Conservation (phyloP, 2,888 invertebrate species). For the Barypeithes pellucidus region DNA sequence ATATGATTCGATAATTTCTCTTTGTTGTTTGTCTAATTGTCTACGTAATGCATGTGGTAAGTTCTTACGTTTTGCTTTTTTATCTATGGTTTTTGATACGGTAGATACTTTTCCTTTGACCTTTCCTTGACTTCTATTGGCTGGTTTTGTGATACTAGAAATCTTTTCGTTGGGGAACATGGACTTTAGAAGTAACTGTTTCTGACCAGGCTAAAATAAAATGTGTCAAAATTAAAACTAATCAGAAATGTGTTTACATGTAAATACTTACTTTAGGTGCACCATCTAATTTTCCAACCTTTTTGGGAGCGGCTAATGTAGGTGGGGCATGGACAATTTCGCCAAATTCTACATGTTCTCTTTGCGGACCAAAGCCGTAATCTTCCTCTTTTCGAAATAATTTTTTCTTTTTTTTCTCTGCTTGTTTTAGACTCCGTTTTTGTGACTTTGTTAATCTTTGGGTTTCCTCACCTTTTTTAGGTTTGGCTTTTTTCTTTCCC, state of each 20-base stretch:
- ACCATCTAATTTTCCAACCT: slow-evolving; percentile 66
- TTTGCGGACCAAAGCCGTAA: slow-evolving; percentile 71
- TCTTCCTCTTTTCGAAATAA: slow-evolving; percentile 52
- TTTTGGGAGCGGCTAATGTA: slow-evolving; percentile 73
- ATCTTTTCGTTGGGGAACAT: slow-evolving; percentile 65
- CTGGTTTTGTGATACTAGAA: slow-evolving; percentile 19
- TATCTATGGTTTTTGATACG: slow-evolving; percentile 66
- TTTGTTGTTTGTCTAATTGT: slow-evolving; percentile 76
- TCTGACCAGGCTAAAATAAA: slow-evolving; percentile 76
- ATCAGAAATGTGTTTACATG: too few species aligned
- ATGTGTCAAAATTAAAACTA: neutral
- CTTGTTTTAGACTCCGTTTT: slow-evolving; percentile 73
- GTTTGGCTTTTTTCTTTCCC: slow-evolving; percentile 67
- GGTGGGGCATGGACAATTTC: slow-evolving; percentile 85
- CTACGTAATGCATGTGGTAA: slow-evolving; percentile 74
- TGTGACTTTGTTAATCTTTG: slow-evolving; percentile 73
- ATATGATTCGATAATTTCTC: slow-evolving; percentile 76
- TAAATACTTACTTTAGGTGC: slow-evolving; percentile 59
- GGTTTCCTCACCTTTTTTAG: slow-evolving; percentile 63
- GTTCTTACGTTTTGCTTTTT: slow-evolving; percentile 77
- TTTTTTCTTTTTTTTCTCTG: slow-evolving; percentile 64
- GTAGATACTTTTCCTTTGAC: slow-evolving; percentile 39
- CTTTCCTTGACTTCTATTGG: slow-evolving; percentile 58
- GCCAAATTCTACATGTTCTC: slow-evolving; percentile 82
- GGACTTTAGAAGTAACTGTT: slow-evolving; percentile 76